These are phyloP conservation scores for Odontomachus brunneus DNA, from an alignment of 1,140 invertebrate genomes.

Conservation along the genomic window DNA sequence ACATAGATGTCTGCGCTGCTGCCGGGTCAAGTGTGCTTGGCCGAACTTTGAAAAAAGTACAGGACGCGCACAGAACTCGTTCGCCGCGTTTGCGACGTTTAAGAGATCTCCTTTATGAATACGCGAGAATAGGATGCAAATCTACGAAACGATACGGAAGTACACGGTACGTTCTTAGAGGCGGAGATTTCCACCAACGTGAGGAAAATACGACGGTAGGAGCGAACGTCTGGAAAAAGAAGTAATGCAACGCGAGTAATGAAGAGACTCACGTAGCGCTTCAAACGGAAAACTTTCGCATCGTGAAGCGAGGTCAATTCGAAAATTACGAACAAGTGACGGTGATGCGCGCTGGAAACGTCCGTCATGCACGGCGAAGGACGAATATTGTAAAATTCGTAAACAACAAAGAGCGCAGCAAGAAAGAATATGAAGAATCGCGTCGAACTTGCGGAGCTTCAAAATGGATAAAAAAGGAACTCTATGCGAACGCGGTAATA, in stretches of 20 bases:
- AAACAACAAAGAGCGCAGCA: constrained; percentile 12
- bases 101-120: constrained; percentile 27
- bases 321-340: constrained; percentile 48
- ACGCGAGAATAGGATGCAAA: constrained; percentile 7
- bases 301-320: constrained; percentile 31
- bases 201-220: constrained; percentile 41
- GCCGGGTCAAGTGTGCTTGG: too few species aligned
- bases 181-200: constrained; percentile 34
- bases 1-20: too few species aligned
- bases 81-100: constrained; percentile 38
- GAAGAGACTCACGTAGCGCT: constrained; percentile 65
- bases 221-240: constrained; percentile 11
- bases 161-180: constrained; percentile 47
- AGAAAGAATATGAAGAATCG: background rate
- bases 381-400: constrained; percentile 9
- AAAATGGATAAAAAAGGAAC: constrained; percentile 14
- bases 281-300: constrained; percentile 61
- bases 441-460: background rate
- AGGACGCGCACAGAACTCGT: constrained; percentile 34
- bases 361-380: background rate
- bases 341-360: background rate
- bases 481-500: too few species aligned
- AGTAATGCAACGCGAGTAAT: constrained; percentile 51
- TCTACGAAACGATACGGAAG: constrained; percentile 58
- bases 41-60: too few species aligned